Base-by-base conservation (phyloP, 1,140 invertebrate genomes). In the Heliconius hermathena region DNA sequence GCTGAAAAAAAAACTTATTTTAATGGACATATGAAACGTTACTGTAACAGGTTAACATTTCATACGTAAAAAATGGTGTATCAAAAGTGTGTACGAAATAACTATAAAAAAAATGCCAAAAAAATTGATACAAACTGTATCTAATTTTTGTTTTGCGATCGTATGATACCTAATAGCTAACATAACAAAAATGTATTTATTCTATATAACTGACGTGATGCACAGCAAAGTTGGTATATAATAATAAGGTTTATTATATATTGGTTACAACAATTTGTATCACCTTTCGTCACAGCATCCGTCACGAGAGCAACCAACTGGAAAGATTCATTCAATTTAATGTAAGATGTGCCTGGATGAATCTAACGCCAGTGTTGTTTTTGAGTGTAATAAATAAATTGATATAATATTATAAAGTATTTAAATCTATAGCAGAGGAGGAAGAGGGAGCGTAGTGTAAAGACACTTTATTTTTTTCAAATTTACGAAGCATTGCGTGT, bases 311-410 rank as follows among this genome's bases (percentile, higher is more conserved):
- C 78, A 70, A 46, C 74, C 73, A 79, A 36, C 57, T 74, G 77
- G 77, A 79, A 60, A 78, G 72, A 74, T 74, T 52, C 74, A 79
- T 73, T 73, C 57, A 52, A 74, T 71, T 74, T 71, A 79, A 66
- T 46, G 18, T 57, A 49, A 72, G 77, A 66, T 54, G 71, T 49
- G 26, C 57, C 57, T n/a, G 49, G 70, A 74, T n/a, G 49, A 70
- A 74, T 74, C 77, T 20, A 52, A 70, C 73, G 8, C 26, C 18
- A 22, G 5, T 57, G 20, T 57, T 57, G 20, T 57, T 22, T 57
- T 57, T 57, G 49, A 20, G 20, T 41, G 41, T 46, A 16, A 46
- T 46, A 46, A 46, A 46, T 46, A 46, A 0, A 46, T 46, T 46
- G 16, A 46, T 16, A 46, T 46, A 46, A 46, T 46, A 46, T 46